A percentile compares a stretch with the other conserved stretches of the same genome.
These are phyloP conservation scores for Cistogaster globosa DNA, from an alignment of 2,888 invertebrate genomes.

Conservation along the genomic window DNA sequence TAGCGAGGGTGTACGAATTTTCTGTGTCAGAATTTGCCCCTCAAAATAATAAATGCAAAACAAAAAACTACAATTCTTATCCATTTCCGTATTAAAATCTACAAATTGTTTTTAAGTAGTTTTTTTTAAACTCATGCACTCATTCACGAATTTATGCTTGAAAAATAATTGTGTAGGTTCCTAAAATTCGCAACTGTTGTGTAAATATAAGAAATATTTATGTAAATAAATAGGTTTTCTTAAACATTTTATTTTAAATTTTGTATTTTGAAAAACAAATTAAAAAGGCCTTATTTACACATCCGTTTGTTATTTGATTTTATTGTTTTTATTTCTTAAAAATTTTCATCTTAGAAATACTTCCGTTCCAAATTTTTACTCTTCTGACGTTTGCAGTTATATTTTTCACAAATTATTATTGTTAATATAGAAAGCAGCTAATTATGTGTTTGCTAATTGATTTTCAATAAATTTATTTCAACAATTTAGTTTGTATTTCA, in stretches of 20 bases:
- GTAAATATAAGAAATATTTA: not conserved
- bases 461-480: no score
- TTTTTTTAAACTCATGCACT: constrained; percentile 32
- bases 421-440: no score
- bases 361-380: constrained; percentile 24
- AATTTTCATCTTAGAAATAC: constrained; percentile 11
- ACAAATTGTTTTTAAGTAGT: constrained; percentile 53
- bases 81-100: constrained; percentile 31
- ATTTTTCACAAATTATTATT: no score
- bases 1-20: not conserved
- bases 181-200: not conserved
- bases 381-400: not conserved
- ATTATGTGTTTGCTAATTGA: no score
- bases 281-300: constrained; percentile 62
- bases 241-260: constrained; percentile 33
- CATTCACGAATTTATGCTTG: not conserved
- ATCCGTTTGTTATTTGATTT: constrained; percentile 54
- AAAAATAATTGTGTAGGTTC: not conserved
- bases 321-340: constrained; percentile 25
- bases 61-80: not conserved
- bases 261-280: constrained; percentile 18
- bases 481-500: no score
- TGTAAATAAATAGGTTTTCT: constrained; percentile 26
- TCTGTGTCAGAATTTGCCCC: not conserved
- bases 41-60: not conserved